Conservation (phyloP, 2,888 invertebrate genomes). For the Orgyia antiqua region DNA sequence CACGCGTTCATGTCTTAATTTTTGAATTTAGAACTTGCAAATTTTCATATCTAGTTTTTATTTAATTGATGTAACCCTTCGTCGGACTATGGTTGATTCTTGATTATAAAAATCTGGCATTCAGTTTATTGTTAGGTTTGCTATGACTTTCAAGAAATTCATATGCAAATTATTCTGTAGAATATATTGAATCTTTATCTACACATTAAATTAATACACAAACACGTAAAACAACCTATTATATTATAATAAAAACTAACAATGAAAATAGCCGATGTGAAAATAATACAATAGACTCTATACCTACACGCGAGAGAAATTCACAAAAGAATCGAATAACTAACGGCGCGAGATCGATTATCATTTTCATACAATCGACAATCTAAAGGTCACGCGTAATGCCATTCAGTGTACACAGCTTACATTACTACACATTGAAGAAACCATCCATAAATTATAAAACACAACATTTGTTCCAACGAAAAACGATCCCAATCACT, state of each 20-base stretch:
- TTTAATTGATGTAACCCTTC: too few relatives aligned
- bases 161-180: too few relatives aligned
- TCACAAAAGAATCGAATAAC: slow-evolving; percentile 52
- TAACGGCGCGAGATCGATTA: slow-evolving; percentile 67
- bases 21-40: too few relatives aligned
- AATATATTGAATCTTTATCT: too few relatives aligned
- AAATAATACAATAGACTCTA: slow-evolving; percentile 25
- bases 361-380: slow-evolving; percentile 70
- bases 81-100: too few relatives aligned
- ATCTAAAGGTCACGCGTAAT: slow-evolving; percentile 74
- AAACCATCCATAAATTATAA: slow-evolving; percentile 46
- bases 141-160: too few relatives aligned
- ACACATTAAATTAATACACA: slow-evolving; percentile 23
- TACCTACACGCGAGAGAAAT: too few relatives aligned
- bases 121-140: too few relatives aligned
- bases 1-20: too few relatives aligned
- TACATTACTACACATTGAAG: slow-evolving; percentile 56
- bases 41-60: too few relatives aligned
- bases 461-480: slow-evolving; percentile 20
- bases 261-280: slow-evolving; percentile 24
- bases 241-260: slow-evolving; percentile 9
- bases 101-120: too few relatives aligned
- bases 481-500: slow-evolving; percentile 24
- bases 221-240: slow-evolving; percentile 7
- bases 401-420: slow-evolving; percentile 57